Conservation (phyloP, 2,113 vertebrate species). For the Lophura nycthemera region DNA sequence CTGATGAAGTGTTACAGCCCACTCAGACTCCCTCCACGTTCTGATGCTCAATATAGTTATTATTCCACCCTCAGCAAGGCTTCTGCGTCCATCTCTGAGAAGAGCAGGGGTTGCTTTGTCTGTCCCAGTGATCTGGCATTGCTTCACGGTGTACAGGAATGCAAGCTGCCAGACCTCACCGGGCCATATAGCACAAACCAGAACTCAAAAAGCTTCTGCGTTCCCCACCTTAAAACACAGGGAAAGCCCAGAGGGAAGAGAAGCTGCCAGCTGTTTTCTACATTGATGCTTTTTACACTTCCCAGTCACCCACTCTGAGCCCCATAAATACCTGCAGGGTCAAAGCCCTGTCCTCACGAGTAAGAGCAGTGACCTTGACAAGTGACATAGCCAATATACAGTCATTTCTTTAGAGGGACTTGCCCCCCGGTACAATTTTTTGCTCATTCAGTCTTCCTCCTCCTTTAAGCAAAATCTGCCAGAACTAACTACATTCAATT, state of each 20-base stretch:
- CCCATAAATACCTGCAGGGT: slow-evolving; percentile 56
- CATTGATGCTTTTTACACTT: slow-evolving; percentile 2
- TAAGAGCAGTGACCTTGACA: slow-evolving; percentile 20
- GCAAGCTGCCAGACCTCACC: background rate
- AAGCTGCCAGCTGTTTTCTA: background rate
- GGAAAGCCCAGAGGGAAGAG: background rate
- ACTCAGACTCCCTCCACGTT: background rate
- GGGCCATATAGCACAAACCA: background rate
- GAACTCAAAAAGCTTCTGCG: background rate
- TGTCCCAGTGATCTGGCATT: background rate
- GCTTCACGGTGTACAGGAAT: background rate
- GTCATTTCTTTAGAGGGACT: slow-evolving; percentile 48
- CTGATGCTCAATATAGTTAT: background rate
- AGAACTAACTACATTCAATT: slow-evolving; percentile 53
- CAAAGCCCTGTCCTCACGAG: slow-evolving; percentile 18
- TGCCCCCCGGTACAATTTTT: slow-evolving; percentile 43
- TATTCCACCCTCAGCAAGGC: background rate
- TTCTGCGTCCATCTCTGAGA: background rate
- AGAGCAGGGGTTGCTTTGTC: background rate
- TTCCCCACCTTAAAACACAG: background rate
- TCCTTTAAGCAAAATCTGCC: slow-evolving; percentile 72
- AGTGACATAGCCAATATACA: slow-evolving; percentile 27
- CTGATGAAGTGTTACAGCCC: background rate
- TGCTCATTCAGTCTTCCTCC: slow-evolving; percentile 57
- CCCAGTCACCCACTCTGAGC: background rate